Evolutionary conservation across 2,797 vertebrate genomes (phyloP).

Genomic region (Pangasius macronema): DNA sequence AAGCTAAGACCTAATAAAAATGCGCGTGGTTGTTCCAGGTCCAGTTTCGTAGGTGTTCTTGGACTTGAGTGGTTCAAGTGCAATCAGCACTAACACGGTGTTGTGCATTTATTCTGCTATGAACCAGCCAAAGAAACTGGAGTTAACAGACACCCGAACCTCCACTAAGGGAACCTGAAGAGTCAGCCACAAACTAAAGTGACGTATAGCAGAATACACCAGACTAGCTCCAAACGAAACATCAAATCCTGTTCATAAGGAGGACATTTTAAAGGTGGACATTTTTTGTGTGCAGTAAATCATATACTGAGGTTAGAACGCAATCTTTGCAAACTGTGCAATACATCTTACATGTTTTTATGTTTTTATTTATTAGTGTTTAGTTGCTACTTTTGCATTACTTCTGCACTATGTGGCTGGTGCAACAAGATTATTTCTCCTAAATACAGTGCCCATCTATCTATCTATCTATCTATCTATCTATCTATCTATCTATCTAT

Average conservation of each 20-base stretch:
- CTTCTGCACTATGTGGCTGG: background rate
- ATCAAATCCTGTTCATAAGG: background rate
- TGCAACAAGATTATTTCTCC: background rate
- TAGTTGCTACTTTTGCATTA: background rate
- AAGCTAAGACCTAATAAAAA: no score
- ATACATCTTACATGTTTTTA: background rate
- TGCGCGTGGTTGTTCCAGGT: no score
- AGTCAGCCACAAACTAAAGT: background rate
- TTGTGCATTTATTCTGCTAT: background rate
- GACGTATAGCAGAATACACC: no score
- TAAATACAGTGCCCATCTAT: background rate
- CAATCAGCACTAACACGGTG: background rate
- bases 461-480: slow-evolving; percentile 3
- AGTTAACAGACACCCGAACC: background rate
- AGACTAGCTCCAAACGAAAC: background rate
- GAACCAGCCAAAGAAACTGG: background rate
- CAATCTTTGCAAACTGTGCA: background rate
- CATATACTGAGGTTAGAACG: background rate
- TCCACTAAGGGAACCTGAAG: background rate
- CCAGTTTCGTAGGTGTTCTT: no score
- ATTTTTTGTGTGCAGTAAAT: background rate
- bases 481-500: slow-evolving; percentile 7
- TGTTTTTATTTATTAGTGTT: background rate
- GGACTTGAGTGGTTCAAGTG: no score
- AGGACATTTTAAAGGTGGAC: background rate